Base-by-base conservation (phyloP, 2,888 invertebrate genomes). In the Coremacera marginata region DNA sequence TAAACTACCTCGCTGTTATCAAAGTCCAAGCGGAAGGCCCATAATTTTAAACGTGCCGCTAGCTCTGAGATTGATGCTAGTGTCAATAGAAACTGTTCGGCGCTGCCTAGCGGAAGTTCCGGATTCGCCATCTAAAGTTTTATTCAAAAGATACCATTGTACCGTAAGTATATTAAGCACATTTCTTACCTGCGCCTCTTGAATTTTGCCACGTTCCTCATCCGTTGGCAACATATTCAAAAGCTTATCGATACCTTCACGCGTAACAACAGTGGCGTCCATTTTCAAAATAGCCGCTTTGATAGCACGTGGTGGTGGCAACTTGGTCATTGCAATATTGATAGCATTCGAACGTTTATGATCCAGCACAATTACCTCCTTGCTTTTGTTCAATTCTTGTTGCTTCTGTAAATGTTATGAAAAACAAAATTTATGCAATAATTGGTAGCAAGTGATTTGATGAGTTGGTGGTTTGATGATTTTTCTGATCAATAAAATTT, bases 251-350 rank as follows among this genome's bases (percentile, higher is more conserved):
- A 99, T 98, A 34, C 98, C 98, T 90, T 99, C 99, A 83, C 98
- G 92, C 83, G 98, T 99, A 90, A 99, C 96, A 67, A 99, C 97
- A 0, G 98, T 96, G 1, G 96, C 96, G 89, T 99, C 99, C 98
- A 99, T 99, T 91, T 99, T 99, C 89, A 99, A 91, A 80, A 98
- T 97, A 34, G 99, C 99, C n/a, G 98, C 96, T 89, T 99, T 99
- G 81, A 99, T 99, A 8, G 98, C 97, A 81, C 98, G 93, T 0
- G 98, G 97, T 0, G 98, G 98, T 2, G 99, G 99, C 81, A 99
- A 91, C 88, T 98, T 99, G 27, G 99, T 99, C 95, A 99, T 96
- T 19, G 98, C 98, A 84, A 99, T 99, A 89, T 99, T 99, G 83
- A 99, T 99, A 60, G 98, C 98, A 89, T 99, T 99, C 8, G 99